Percentiles rank a stretch among this genome's conserved stretches.
phyloP scores from a whole-genome alignment of 1,140 invertebrate species.

The Carcinoscorpius rotundicauda region DNA sequence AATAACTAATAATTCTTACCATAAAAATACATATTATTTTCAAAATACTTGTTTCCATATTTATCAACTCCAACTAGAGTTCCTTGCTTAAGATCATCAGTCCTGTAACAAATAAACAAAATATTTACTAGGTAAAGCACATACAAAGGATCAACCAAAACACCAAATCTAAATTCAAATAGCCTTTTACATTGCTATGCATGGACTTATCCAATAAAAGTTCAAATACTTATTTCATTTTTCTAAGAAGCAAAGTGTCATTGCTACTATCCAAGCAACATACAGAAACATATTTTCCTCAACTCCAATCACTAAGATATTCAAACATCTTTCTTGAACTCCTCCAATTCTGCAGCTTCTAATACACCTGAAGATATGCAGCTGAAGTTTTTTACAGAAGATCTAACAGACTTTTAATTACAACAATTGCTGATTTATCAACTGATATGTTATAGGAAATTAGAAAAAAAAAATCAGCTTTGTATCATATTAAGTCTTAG shows the following conservation, averaged over 20 bases:
- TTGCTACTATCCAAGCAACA: not conserved
- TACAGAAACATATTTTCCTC: conserved; percentile 11
- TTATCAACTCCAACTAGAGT: conserved; percentile 82
- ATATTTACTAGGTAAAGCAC: conserved; percentile 22
- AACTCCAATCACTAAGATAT: no score
- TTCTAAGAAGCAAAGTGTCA: not conserved
- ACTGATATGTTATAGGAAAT: no score
- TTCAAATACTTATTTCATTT: conserved; percentile 7
- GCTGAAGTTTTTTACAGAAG: no score
- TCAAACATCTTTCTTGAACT: no score
- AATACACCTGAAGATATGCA: no score
- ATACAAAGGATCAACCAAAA: conserved; percentile 13
- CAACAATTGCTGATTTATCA: no score
- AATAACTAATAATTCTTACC: conserved; percentile 37
- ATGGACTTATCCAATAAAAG: conserved; percentile 1
- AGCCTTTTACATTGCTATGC: conserved; percentile 28
- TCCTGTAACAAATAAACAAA: conserved; percentile 42
- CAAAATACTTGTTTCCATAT: conserved; percentile 92
- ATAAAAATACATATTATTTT: conserved; percentile 80
- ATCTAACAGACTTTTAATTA: no score
- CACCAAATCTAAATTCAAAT: conserved; percentile 13
- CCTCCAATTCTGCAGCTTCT: no score
- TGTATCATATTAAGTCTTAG: no score
- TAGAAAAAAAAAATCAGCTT: no score
- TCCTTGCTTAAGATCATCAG: conserved; percentile 76